A percentile compares a stretch with the other conserved stretches of the same genome.
phyloP scores from a whole-genome alignment of 1,140 invertebrate species.

The Diuraphis noxia region DNA sequence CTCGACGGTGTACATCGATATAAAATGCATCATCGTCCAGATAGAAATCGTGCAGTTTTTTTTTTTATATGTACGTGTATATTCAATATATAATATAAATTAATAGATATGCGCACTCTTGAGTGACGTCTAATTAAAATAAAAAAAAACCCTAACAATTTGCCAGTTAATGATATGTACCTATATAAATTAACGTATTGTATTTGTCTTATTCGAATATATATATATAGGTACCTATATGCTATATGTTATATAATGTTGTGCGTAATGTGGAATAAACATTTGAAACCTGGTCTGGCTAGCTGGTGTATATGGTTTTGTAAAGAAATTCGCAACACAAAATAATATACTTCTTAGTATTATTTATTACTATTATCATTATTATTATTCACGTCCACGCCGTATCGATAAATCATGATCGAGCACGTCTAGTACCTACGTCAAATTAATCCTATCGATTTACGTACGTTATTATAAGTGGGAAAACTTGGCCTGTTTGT shows the following conservation, averaged over 20 bases:
- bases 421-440: neutral
- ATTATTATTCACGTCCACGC: neutral
- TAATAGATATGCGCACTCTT: neutral
- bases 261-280: neutral
- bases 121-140: conserved; percentile 4
- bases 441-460: conserved; percentile 15
- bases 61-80: neutral
- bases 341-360: neutral
- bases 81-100: neutral
- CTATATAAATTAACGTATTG: neutral
- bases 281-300: neutral
- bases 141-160: neutral
- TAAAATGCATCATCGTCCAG: neutral
- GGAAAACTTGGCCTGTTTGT: conserved; percentile 31
- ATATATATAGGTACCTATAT: neutral
- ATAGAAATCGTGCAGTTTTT: conserved; percentile 8
- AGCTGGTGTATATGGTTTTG: neutral
- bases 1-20: neutral
- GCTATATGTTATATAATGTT: neutral
- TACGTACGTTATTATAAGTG: neutral
- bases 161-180: neutral
- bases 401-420: conserved; percentile 6
- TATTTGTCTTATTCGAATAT: neutral
- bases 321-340: neutral
- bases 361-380: neutral